Evolutionary conservation across 2,888 invertebrate species (phyloP), one percentile per base, ranked within the genome.

Genomic region (Chloromyia formosa): DNA sequence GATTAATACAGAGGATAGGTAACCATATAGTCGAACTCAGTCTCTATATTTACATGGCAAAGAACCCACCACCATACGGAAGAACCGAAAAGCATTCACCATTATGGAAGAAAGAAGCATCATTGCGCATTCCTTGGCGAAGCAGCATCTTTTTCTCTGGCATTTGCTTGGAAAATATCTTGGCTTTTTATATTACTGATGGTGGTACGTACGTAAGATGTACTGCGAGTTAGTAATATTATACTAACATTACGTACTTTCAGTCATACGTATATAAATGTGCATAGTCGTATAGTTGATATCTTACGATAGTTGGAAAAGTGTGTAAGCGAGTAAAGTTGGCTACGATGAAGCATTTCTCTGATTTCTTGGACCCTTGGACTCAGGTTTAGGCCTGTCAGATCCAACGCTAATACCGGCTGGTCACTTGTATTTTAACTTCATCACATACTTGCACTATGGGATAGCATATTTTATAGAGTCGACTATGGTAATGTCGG

Each of bases 91-190:
- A 7, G 27, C 27, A 35, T 35, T 35, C 27, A 35, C 27, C 27
- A 35, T 35, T 35, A 35, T 7, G 9, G 40, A 62, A 62, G 62
- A 40, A 23, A 12, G 40, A 62, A 62, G 62, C 62, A 62, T 62
- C 62, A 40, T 62, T 40, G 62, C 62, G 62, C 62, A 62, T 62
- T 62, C 62, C 62, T 62, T 40, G 16, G 62, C 27, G 3, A 35
- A 35, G 27, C 40, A 62, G 23, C 62, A 62, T 62, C 62, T 12
- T 49, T 49, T 12, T 49, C 49, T 4, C 7, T 12, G 12, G 3
- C 49, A 49, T 49, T 49, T 49, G 49, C 27, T 35, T 7, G 27
- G 27, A 35, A 35, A 7, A 35, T 35, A 35, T 35, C 27, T 35
- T 35, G 27, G 27, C 2, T 35, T 35, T 7, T 35, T 35, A 2